Percentiles rank a stretch among this genome's conserved stretches.
Conservation (phyloP, 2,113 vertebrate genomes). For the Aix galericulata region DNA sequence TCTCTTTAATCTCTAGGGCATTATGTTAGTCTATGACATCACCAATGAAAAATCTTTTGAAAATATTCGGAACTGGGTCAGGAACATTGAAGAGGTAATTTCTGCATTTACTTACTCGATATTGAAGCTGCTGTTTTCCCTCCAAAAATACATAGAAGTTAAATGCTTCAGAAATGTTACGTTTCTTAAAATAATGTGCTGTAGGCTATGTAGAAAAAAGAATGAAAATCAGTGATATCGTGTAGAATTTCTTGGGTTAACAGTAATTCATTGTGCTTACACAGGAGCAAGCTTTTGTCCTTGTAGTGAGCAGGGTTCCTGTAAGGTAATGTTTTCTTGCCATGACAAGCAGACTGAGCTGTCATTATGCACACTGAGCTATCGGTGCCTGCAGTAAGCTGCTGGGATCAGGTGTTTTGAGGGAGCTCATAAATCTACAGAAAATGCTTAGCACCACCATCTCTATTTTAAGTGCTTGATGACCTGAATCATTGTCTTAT, state of each 20-base stretch:
- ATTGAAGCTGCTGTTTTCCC: not conserved
- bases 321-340: fast-evolving
- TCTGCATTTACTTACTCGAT: fast-evolving
- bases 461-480: fast-evolving
- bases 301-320: fast-evolving
- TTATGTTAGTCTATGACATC: slow-evolving; percentile 98
- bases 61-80: slow-evolving; percentile 98
- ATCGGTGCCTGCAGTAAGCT: not conserved
- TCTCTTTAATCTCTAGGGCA: slow-evolving; percentile 78
- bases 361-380: fast-evolving
- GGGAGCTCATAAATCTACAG: not conserved
- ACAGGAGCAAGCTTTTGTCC: fast-evolving
- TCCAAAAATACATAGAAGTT: not conserved
- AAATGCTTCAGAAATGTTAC: fast-evolving
- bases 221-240: fast-evolving
- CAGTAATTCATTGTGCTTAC: fast-evolving
- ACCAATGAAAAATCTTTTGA: slow-evolving; percentile 97
- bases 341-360: fast-evolving
- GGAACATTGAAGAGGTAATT: slow-evolving; percentile 94
- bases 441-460: not conserved
- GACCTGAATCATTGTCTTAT: fast-evolving
- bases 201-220: not conserved
- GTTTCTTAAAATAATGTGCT: fast-evolving
- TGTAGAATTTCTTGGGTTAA: fast-evolving
- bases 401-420: not conserved